Evolutionary conservation across 2,113 vertebrate genomes (phyloP).

Genomic region (Felis chaus): DNA sequence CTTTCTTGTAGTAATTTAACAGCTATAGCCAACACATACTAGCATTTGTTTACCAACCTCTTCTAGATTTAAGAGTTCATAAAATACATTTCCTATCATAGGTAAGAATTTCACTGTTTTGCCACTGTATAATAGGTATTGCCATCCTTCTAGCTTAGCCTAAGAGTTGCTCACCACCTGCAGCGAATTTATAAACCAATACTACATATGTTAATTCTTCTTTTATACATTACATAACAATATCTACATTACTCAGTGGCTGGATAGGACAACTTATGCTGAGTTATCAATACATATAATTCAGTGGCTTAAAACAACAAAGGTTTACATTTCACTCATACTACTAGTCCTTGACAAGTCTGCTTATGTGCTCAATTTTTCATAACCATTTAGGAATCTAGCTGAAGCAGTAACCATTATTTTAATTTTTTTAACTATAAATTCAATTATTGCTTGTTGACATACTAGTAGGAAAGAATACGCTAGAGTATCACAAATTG

Average conservation of each 20-base stretch:
- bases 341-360: not conserved
- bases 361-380: not conserved
- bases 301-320: not conserved
- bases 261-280: not conserved
- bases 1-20: not conserved
- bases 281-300: not conserved
- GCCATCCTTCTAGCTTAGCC: not conserved
- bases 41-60: not conserved
- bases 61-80: not conserved
- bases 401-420: not conserved
- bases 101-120: not conserved
- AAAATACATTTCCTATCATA: not conserved
- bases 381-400: not conserved
- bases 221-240: not conserved
- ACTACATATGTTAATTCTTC: not conserved
- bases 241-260: not conserved
- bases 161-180: not conserved
- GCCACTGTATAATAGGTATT: not conserved
- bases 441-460: not conserved
- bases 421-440: not conserved
- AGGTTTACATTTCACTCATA: not conserved
- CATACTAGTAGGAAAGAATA: not conserved
- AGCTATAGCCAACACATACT: not conserved
- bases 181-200: not conserved
- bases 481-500: not conserved